Base-by-base conservation (phyloP, 2,888 invertebrate species). In the Smittia sp. region DNA sequence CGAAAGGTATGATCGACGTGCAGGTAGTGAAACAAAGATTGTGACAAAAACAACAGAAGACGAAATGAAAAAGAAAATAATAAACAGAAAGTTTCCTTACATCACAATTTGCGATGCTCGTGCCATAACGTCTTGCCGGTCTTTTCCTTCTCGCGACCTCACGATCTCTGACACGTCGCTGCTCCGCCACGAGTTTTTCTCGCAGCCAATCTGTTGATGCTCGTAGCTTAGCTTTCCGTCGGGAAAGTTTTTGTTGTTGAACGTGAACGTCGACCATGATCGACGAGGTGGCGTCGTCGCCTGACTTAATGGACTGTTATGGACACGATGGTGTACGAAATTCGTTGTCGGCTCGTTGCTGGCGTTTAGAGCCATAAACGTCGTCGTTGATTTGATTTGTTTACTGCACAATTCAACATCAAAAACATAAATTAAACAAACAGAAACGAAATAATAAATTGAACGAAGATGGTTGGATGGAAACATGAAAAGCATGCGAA, bases 81-180 rank as follows among this genome's bases (percentile, higher is more conserved):
- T 54, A n/a, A 67, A 69, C 52, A 54, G 75, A 73, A 78, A 76
- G n/a, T 77, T 76, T 75, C 87, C 92, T 86, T 92, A 92, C 92
- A 91, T 91, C 83, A 92, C 91, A 83, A 92, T 92, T 84, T 91
- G 91, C 86, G 90, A 91, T 82, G 92, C 92, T 82, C 90, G 88
- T 84, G 91, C 91, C 87, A 92, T 89, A 79, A 91, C 92, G 82
- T 90, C 89, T 77, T 77, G 75, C 76, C 78, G 77, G 77, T 78
- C 76, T 77, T 77, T 75, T 76, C 75, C 74, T 76, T 76, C 75
- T 75, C 76, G 75, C 77, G 77, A 39, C 76, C 75, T 75, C 76
- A 77, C 67, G 75, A 73, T 65, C n/a, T 73, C 72, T 2, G 67
- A 9, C 54, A 75, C 75, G 75, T 73, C 78, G 78, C 77, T 79